Percentiles rank a stretch among this genome's conserved stretches.
Conservation (phyloP, 2,113 vertebrate genomes). For the Drymodes brunneopygia region DNA sequence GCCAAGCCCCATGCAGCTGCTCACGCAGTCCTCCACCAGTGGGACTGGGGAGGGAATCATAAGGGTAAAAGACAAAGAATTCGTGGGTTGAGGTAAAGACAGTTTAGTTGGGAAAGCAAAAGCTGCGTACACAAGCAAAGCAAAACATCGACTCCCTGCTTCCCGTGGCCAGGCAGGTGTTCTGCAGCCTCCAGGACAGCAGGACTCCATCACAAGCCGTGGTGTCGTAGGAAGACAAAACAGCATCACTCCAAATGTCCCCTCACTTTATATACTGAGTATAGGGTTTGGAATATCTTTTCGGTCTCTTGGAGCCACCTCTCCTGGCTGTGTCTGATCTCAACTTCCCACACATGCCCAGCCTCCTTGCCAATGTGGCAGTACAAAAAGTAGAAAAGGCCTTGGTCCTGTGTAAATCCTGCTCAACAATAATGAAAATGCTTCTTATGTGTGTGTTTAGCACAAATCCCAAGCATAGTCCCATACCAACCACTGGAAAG, state of each 20-base stretch:
- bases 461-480: neutral
- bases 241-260: neutral
- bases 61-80: neutral
- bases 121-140: neutral
- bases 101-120: neutral
- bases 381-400: neutral
- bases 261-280: neutral
- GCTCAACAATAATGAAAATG: neutral
- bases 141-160: neutral
- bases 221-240: neutral
- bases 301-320: neutral
- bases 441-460: neutral
- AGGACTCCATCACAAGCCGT: neutral
- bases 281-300: neutral
- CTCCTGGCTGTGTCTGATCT: neutral
- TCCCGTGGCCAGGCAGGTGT: neutral
- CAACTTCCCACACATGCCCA: neutral
- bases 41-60: neutral
- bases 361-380: neutral
- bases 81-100: neutral
- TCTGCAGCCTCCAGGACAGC: neutral
- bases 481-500: neutral
- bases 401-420: neutral
- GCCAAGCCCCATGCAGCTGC: neutral
- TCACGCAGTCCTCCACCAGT: neutral